Evolutionary conservation across 2,888 invertebrate genomes (phyloP).

Genomic region (Ethmia dodecea): DNA sequence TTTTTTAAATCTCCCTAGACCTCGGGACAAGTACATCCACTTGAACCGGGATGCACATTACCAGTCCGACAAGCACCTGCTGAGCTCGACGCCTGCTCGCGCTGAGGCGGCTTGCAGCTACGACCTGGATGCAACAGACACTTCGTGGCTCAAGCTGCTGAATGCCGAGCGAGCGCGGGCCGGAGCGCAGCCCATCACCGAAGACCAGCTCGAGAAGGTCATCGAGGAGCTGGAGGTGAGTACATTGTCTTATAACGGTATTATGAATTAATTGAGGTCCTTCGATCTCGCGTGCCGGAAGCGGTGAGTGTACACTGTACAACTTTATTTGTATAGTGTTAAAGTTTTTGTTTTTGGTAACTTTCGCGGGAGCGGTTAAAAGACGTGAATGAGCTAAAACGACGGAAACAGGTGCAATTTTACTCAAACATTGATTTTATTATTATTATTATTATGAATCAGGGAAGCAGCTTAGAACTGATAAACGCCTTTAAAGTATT

Average conservation of each 20-base stretch:
- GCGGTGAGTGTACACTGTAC: too few relatives aligned
- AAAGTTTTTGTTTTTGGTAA: too few relatives aligned
- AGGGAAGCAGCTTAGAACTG: too few relatives aligned
- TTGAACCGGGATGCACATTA: slow-evolving; percentile 93
- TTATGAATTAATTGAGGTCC: neutral
- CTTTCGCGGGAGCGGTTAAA: too few relatives aligned
- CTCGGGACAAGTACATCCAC: slow-evolving; percentile 94
- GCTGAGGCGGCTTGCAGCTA: slow-evolving; percentile 96
- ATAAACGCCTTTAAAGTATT: too few relatives aligned
- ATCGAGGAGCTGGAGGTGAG: slow-evolving; percentile 92
- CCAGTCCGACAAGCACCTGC: slow-evolving; percentile 88
- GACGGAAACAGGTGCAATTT: too few relatives aligned
- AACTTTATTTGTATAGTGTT: too few relatives aligned
- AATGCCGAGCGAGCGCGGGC: slow-evolving; percentile 92
- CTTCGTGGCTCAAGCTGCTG: slow-evolving; percentile 90
- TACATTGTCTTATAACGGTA: slow-evolving; percentile 3
- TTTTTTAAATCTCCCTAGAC: too few relatives aligned
- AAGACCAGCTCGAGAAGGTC: slow-evolving; percentile 93
- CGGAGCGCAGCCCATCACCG: slow-evolving; percentile 85
- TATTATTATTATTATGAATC: too few relatives aligned
- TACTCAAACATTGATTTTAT: too few relatives aligned
- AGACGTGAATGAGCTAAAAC: too few relatives aligned
- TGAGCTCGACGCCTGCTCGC: slow-evolving; percentile 90
- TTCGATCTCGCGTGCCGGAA: too few relatives aligned
- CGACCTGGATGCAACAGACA: slow-evolving; percentile 95